Evolutionary conservation across 2,113 vertebrate genomes (phyloP), one percentile per base, ranked within the genome.

Genomic region (Equus przewalskii): DNA sequence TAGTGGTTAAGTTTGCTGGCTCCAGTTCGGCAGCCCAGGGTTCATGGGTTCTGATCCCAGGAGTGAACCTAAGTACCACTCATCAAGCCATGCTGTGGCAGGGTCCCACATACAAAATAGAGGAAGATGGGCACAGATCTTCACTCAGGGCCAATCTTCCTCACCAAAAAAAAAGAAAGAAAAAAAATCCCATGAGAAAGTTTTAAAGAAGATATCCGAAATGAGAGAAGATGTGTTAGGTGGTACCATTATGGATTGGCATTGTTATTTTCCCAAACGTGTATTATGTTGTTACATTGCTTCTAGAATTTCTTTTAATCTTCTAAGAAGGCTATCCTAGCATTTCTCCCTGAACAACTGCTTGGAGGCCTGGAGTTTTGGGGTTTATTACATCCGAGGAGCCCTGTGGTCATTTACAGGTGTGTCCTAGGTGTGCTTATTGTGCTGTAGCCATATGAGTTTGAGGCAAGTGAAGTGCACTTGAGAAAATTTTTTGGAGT

Each of bases 361-460:
- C 46, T 3, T 12, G 21, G 67, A 6, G 80, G 46, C 5, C 44
- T 11, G 12, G 36, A 24, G 26, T 33, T 6, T 3, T 6, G n/a
- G 49, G 33, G 5, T 22, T 49, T 22, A 8, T 10, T 5, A 60
- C 22, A 8, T 11, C 0, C 7, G 22, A 75, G 46, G 85, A 24
- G 15, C 1, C 69, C 26, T 16, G 18, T 6, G 9, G 41, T 51
- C 26, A 3, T 2, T 12, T 44, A 22, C 1, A 36, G 5, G 0
- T 3, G 7, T 5, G 13, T 16, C 11, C 4, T 0, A 21, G 14
- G 36, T 9, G 21, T 21, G 5, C 5, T 18, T 51, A 28, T 7
- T 1, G 0, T 4, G 9, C 30, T 6, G n/a, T 1, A 1, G 19
- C 30, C 65, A 2, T 0, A 0, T 1, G 3, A 7, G 49, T 33